These are phyloP conservation scores for Tineola bisselliella DNA, from an alignment of 2,888 invertebrate genomes.

Conservation along the genomic window DNA sequence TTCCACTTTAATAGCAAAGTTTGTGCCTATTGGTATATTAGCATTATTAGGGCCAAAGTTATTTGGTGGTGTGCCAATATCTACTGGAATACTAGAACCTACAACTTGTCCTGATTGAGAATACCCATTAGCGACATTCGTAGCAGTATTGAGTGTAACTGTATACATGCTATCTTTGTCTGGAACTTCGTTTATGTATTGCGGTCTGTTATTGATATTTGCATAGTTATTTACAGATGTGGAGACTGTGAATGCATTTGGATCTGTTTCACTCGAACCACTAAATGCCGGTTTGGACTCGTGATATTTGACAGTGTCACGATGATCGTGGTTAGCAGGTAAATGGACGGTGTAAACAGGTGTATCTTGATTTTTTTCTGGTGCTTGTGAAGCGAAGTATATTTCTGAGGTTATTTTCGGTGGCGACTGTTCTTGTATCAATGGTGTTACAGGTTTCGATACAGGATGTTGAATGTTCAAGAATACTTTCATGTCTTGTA, in stretches of 20 bases:
- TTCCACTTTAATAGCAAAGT: constrained; percentile 59
- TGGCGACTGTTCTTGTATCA: constrained; percentile 34
- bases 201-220: background rate
- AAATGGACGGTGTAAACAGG: constrained; percentile 54
- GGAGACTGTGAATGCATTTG: background rate
- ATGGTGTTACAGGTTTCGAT: constrained; percentile 25
- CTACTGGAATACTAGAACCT: constrained; percentile 48
- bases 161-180: constrained; percentile 38
- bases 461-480: constrained; percentile 56
- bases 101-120: constrained; percentile 38
- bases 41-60: constrained; percentile 39
- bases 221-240: background rate
- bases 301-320: background rate
- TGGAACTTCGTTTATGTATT: constrained; percentile 15
- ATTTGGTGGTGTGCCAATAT: constrained; percentile 35
- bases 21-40: constrained; percentile 59
- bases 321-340: constrained; percentile 23
- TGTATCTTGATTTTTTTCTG: constrained; percentile 38
- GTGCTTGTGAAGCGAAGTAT: constrained; percentile 55
- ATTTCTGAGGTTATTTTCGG: constrained; percentile 62
- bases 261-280: background rate
- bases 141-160: constrained; percentile 48
- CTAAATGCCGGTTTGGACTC: background rate
- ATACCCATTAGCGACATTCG: constrained; percentile 40
- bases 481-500: constrained; percentile 58